Base-by-base conservation (phyloP, 2,888 invertebrate genomes). In the Lepas anatifera region DNA sequence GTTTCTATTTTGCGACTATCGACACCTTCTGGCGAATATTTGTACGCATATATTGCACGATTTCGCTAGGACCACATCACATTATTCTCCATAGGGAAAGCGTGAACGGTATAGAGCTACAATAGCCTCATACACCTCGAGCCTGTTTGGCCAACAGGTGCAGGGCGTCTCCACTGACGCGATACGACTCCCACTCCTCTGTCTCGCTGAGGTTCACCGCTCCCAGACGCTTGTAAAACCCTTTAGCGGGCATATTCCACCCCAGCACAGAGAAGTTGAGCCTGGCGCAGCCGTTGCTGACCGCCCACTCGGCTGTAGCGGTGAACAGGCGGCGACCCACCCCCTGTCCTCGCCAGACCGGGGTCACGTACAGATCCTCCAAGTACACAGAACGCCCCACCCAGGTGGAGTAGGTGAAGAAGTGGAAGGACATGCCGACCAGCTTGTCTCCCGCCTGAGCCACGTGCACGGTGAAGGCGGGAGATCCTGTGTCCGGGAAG, bases 351-450 rank as follows among this genome's bases (percentile, higher is more conserved):
- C 94, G 83, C 77, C 85, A 84, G 1, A 81, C 78, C 0, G 85
- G 84, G 25, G 86, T 84, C 3, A 95, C 88, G 63, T 35, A 63
- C 35, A 63, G 63, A 22, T 63, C 95, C 80, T 95, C 94, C 69
- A 95, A 81, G 81, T 89, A 88, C 76, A 92, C 82, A 0, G 86
- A 81, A 76, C 85, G 87, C 0, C 95, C 95, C 75, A 86, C 81
- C 91, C 92, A 94, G 0, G 94, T 92, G 2, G 93, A 92, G 80
- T 93, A 95, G 0, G 85, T 85, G 71, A 85, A 86, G 80, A 87
- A 94, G 80, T 87, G 94, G 25, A 95, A 78, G 0, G 90, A 87
- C 78, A 89, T 92, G 0, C 92, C 94, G 67, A 89, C 81, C 50
- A 87, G 75, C 41, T 71, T 39, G 27, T 25, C 25, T 10, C 50